Evolutionary conservation across 2,797 vertebrate genomes (phyloP), one percentile per base, ranked within the genome.

Genomic region (Poeciliopsis paucimaculata): DNA sequence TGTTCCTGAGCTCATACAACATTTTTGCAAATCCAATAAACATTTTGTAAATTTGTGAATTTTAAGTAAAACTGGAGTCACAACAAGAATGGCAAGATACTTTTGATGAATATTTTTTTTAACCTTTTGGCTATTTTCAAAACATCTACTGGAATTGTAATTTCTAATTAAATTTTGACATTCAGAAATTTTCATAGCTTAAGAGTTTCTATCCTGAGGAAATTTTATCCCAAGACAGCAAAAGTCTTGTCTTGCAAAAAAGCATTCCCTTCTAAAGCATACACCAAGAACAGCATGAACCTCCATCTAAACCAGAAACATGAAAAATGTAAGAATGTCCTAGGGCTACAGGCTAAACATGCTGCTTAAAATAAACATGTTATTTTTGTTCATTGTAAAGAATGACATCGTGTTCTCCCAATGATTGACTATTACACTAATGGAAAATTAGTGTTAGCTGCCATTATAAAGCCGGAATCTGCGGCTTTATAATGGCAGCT

Each of bases 311-410:
- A 70, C 10, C 66, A 70, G 39, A 43, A 43, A 70, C 66, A 70
- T 43, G 12, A 43, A 43, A 13, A 68, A 41, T 41, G 64, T 26
- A 68, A 26, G 39, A 43, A 68, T 43, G 66, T 13, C 39, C 26
- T 15, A 12, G 1, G 39, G 39, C 11, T 41, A 41, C 36, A 68
- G 36, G 10, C 36, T 68, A 43, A 68, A 68, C 39, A 41, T 41
- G 39, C 36, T 70, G 66, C 66, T 70, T 43, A 13, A 70, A n/a
- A 70, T 70, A 70, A 70, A 43, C 39, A 43, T 41, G 39, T 43
- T 68, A 68, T 26, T 43, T 43, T 70, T 70, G 23, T 70, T 70
- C 2, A 70, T n/a, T 43, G 66, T 70, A 70, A 70, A n/a, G 39
- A 70, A 70, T 41, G 39, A 41, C 39, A 70, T 70, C 2, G 12